Percentiles rank a stretch among this genome's conserved stretches.
These are phyloP conservation scores for Aurelia coerulea DNA, from an alignment of 30 jellyfish, hydroid and myxozoan species.

Conservation along the genomic window DNA sequence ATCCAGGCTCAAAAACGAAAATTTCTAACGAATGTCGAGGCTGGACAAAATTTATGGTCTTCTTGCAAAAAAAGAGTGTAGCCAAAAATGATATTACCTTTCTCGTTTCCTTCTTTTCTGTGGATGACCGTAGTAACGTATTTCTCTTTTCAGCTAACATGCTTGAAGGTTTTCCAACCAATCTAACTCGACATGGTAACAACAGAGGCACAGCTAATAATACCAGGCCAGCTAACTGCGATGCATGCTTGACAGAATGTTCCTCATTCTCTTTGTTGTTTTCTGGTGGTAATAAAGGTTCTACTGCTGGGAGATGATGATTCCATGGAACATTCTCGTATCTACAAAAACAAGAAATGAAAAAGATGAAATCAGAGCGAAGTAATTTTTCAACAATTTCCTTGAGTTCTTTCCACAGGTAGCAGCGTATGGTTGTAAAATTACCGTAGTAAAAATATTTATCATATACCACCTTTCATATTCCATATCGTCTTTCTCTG, in stretches of 20 bases:
- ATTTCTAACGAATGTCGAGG: no score
- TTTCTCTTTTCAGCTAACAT: slow-evolving; percentile 49
- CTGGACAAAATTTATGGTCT: no score
- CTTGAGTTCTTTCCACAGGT: no score
- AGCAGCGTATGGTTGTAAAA: no score
- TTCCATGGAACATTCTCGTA: slow-evolving; percentile 48
- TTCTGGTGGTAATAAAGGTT: slow-evolving; percentile 50
- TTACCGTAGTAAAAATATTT: no score
- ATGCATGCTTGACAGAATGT: slow-evolving; percentile 33
- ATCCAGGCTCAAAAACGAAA: no score
- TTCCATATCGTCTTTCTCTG: no score
- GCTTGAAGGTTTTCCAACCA: slow-evolving; percentile 49
- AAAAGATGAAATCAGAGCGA: background rate
- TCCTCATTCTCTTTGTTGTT: slow-evolving; percentile 8
- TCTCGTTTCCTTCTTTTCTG: slow-evolving; percentile 70
- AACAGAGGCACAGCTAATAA: slow-evolving; percentile 61
- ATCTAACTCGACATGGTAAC: slow-evolving; percentile 65
- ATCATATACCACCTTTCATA: no score
- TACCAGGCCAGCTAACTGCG: slow-evolving; percentile 61
- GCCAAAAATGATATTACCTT: slow-evolving; percentile 27
- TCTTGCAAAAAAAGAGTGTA: no score
- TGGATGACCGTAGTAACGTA: slow-evolving; percentile 32
- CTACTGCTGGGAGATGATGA: slow-evolving; percentile 54
- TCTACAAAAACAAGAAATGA: slow-evolving; percentile 15
- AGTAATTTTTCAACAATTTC: background rate